Evolutionary conservation across 2,888 invertebrate species (phyloP), one percentile per base, ranked within the genome.

Genomic region (Chrysolina haemoptera): DNA sequence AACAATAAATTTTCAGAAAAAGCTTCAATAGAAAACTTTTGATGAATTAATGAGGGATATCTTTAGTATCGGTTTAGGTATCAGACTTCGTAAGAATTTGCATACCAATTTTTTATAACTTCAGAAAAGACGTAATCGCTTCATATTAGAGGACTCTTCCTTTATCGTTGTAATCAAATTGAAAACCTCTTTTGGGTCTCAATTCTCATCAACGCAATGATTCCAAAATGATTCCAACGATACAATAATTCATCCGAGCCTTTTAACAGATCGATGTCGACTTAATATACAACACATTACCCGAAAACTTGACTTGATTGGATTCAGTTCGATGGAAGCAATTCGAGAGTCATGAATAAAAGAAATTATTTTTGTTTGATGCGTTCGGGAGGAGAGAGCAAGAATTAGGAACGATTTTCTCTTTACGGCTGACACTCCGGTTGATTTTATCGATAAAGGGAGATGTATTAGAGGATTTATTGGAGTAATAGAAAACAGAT

Each of bases 281-380:
- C 67, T 69, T 73, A 69, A 65, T 73, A 62, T 73, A 70, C 69
- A 70, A 65, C 73, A 70, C 72, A 68, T 66, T 70, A 70, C 12
- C 62, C 22, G 50, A 48, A 43, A 65, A 62, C 14, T 68, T 12
- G 68, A 53, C 62, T 73, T 66, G 69, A 73, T 73, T 73, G 73
- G 69, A 18, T 69, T 41, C 65, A 9, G 46, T 71, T 46, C 71
- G 62, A 71, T 70, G 41, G 63, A 50, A 62, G 71, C 62, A 48
- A 62, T 70, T 70, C 46, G 43, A 40, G 35, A 43, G 63, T 70
- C 73, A 73, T 73, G 73, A 73, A 73, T 73, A 73, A 73, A 73
- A 70, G 66, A 70, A 70, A 73, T 66, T 65, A 67, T 65, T 62
- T 73, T 62, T 59, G 62, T 71, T 67, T 71, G 67, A 71, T 62